Conservation (phyloP, 2,113 vertebrate genomes). For the Edolisoma coerulescens region DNA sequence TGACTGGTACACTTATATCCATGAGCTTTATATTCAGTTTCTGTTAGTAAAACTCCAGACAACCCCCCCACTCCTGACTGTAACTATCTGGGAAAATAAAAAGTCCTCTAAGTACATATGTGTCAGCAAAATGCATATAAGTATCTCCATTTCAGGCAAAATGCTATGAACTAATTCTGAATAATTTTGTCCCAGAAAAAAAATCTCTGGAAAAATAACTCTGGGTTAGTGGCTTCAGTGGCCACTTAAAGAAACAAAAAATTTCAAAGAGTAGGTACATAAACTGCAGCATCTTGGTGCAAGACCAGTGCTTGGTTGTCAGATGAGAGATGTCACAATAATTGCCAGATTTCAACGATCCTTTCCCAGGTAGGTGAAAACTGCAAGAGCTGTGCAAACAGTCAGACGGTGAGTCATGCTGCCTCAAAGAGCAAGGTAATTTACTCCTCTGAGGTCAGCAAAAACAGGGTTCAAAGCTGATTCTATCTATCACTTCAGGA, state of each 20-base stretch:
- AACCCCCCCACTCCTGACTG: rapidly evolving
- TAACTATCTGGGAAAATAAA: not conserved
- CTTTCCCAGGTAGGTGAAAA: not conserved
- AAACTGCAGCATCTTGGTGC: not conserved
- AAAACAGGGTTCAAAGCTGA: conserved; percentile 19
- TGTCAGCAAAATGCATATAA: not conserved
- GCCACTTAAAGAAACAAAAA: not conserved
- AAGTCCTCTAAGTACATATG: not conserved
- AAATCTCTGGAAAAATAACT: not conserved
- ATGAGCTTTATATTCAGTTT: not conserved
- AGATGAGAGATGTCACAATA: not conserved
- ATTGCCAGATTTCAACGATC: not conserved
- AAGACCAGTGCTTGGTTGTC: not conserved
- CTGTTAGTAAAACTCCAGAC: not conserved
- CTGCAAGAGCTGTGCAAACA: not conserved
- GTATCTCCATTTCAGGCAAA: not conserved
- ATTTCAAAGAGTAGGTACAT: not conserved
- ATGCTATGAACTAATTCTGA: not conserved
- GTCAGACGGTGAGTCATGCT: not conserved
- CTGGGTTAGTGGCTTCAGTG: not conserved
- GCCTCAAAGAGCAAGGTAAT: not conserved
- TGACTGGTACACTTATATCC: not conserved
- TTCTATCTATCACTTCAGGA: conserved; percentile 2
- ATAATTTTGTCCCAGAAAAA: not conserved
- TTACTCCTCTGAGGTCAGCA: conserved; percentile 27